These are phyloP conservation scores for Dendrophyllia cribrosa DNA, from an alignment of 64 coral and sea anemone species.

Conservation along the genomic window DNA sequence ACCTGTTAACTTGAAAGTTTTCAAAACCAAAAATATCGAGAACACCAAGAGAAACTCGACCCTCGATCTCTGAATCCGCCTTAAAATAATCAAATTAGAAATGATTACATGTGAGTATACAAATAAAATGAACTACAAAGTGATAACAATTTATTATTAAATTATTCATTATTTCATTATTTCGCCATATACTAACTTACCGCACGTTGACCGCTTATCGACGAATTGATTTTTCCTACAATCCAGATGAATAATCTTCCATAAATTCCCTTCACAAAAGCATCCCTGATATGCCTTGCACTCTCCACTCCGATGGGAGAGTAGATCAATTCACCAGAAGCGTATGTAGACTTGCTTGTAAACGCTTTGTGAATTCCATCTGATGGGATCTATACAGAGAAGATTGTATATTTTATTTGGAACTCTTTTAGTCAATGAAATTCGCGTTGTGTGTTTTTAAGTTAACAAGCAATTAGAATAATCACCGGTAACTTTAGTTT, in stretches of 20 bases:
- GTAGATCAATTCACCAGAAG: slow-evolving; percentile 88
- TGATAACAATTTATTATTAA: no score
- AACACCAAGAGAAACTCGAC: slow-evolving; percentile 82
- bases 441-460: no score
- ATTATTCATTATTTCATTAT: background rate
- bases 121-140: background rate
- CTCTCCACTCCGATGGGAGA: slow-evolving; percentile 68
- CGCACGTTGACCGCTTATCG: slow-evolving; percentile 67
- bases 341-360: slow-evolving; percentile 85
- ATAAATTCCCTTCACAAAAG: slow-evolving; percentile 92
- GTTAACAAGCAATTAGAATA: no score
- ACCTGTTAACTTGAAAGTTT: slow-evolving; percentile 87
- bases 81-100: slow-evolving; percentile 4
- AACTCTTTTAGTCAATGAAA: no score
- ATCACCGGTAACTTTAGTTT: no score
- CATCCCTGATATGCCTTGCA: slow-evolving; percentile 85
- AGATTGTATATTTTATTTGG: background rate
- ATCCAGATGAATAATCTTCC: slow-evolving; percentile 91
- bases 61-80: slow-evolving; percentile 31
- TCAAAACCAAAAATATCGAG: slow-evolving; percentile 97
- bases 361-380: slow-evolving; percentile 73
- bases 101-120: background rate
- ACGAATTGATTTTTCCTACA: slow-evolving; percentile 82
- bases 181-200: slow-evolving; percentile 15
- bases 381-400: slow-evolving; percentile 49